Conservation (phyloP, 2,888 invertebrate genomes). For the Allolobophora icterica region DNA sequence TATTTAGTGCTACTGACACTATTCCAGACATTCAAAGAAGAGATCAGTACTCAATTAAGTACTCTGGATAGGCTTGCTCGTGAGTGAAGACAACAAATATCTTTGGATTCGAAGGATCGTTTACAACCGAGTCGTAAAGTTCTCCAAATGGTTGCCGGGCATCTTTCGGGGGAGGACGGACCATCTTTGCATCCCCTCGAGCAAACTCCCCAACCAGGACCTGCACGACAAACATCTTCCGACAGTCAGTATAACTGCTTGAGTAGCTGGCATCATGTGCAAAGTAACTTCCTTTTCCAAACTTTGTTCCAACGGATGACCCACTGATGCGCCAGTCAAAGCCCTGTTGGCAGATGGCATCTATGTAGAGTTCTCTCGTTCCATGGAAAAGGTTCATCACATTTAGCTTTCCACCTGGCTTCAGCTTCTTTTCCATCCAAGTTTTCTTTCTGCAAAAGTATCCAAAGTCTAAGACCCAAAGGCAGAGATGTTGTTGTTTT, state of each 20-base stretch:
- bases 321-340: slow-evolving; percentile 58
- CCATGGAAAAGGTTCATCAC: slow-evolving; percentile 54
- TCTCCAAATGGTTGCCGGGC: slow-evolving; percentile 54
- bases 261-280: slow-evolving; percentile 51
- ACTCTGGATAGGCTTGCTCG: slow-evolving; percentile 55
- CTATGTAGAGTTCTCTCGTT: slow-evolving; percentile 48
- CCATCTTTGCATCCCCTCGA: slow-evolving; percentile 44
- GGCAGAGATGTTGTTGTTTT: too few species aligned
- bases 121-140: slow-evolving; percentile 56
- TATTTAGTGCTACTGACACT: neutral
- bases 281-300: slow-evolving; percentile 58
- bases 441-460: slow-evolving; percentile 13
- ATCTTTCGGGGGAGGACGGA: slow-evolving; percentile 52
- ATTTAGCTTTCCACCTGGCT: neutral
- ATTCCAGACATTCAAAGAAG: neutral
- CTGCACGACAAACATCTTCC: slow-evolving; percentile 50
- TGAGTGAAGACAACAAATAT: slow-evolving; percentile 54
- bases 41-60: slow-evolving; percentile 48
- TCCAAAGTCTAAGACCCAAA: neutral
- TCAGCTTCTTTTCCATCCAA: slow-evolving; percentile 27
- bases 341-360: slow-evolving; percentile 55
- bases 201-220: slow-evolving; percentile 55
- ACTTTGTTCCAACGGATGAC: slow-evolving; percentile 48
- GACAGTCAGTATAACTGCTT: slow-evolving; percentile 39
- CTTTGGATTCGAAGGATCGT: slow-evolving; percentile 48